Percentiles rank a stretch among this genome's conserved stretches.
These are phyloP conservation scores for Dolichomitus sp. DNA, from an alignment of 2,888 invertebrate species.

Conservation along the genomic window DNA sequence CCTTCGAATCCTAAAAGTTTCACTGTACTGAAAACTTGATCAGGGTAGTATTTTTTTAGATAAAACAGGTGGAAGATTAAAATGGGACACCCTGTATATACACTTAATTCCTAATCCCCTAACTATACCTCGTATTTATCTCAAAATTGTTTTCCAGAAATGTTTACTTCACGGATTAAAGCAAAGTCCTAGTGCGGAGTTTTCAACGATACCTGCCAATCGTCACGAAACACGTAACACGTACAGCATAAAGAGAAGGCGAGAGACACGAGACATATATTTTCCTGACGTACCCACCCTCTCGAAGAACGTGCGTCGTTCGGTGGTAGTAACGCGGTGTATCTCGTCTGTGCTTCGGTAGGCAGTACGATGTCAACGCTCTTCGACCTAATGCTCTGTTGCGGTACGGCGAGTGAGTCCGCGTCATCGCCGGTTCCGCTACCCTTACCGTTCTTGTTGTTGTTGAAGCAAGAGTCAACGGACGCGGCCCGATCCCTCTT, in stretches of 20 bases:
- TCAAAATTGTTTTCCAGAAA: neutral
- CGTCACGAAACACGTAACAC: slow-evolving; percentile 12
- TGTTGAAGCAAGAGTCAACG: slow-evolving; percentile 95
- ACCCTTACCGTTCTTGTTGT: slow-evolving; percentile 87
- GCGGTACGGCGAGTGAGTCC: slow-evolving; percentile 91
- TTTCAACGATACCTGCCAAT: neutral
- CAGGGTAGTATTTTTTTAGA: too few species aligned
- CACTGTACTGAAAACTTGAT: too few species aligned
- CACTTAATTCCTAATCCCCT: neutral
- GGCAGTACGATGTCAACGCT: slow-evolving; percentile 96
- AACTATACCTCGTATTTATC: neutral
- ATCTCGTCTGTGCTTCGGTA: slow-evolving; percentile 94
- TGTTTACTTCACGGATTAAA: neutral
- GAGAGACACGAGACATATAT: slow-evolving; percentile 14
- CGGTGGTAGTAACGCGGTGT: slow-evolving; percentile 90
- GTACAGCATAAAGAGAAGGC: neutral
- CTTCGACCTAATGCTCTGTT: slow-evolving; percentile 91
- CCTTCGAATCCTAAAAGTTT: too few species aligned
- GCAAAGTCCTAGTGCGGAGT: neutral
- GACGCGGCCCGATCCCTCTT: slow-evolving; percentile 95
- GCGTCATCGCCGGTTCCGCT: slow-evolving; percentile 90
- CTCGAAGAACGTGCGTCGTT: slow-evolving; percentile 80
- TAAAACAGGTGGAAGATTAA: too few species aligned
- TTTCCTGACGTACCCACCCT: slow-evolving; percentile 84
- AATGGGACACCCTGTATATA: neutral